Evolutionary conservation across 2,113 vertebrate genomes (phyloP).

Genomic region (Empidonax alnorum): DNA sequence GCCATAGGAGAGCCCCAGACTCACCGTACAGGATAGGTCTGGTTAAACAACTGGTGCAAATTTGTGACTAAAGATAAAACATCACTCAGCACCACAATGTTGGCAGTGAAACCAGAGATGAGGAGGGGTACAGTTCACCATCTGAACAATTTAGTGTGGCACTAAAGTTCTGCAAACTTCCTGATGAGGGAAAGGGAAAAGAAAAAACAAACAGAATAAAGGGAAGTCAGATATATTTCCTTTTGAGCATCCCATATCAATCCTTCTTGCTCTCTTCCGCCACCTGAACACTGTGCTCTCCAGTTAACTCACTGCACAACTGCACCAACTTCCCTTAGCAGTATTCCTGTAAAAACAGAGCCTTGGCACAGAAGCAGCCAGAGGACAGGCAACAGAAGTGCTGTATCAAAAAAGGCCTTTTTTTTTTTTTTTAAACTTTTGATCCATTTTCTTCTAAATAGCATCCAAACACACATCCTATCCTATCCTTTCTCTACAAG

Average conservation of each 20-base stretch:
- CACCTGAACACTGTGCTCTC: constrained; percentile 29
- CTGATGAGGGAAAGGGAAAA: constrained; percentile 64
- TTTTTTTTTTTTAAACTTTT: neutral
- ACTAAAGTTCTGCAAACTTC: constrained; percentile 45
- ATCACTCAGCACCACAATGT: constrained; percentile 13
- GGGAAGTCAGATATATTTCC: constrained; percentile 64
- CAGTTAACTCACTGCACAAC: neutral
- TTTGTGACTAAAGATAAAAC: constrained; percentile 45
- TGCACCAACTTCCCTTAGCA: neutral
- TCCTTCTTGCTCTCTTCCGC: constrained; percentile 38
- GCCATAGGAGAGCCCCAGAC: neutral
- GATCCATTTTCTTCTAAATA: neutral
- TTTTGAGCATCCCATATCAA: constrained; percentile 25
- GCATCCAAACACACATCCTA: neutral
- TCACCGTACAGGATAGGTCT: neutral
- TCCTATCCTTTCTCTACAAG: neutral
- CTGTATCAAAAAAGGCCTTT: neutral
- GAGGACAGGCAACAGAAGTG: neutral
- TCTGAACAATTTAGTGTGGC: neutral
- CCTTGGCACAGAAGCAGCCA: neutral
- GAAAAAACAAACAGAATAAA: constrained; percentile 51
- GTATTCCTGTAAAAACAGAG: constrained; percentile 14
- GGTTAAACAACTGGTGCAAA: constrained; percentile 37
- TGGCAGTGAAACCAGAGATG: constrained; percentile 37
- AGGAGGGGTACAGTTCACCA: constrained; percentile 14